Conservation (phyloP, 2,888 invertebrate genomes). For the Phalangium opilio region DNA sequence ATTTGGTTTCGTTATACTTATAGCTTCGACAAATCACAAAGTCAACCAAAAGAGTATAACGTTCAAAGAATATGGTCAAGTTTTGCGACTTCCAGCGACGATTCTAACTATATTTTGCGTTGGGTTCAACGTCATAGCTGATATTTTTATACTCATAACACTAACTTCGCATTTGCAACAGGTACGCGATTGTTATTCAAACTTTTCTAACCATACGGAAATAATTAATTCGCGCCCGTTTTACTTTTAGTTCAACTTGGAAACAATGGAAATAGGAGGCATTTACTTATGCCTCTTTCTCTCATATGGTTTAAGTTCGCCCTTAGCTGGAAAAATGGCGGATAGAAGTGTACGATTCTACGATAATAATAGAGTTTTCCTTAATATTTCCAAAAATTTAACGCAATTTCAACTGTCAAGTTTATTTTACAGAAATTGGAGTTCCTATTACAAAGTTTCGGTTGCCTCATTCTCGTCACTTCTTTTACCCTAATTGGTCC, state of each 20-base stretch:
- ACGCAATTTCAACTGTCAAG: not conserved
- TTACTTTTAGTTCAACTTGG: conserved; percentile 9
- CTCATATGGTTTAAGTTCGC: conserved; percentile 17
- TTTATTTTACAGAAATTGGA: conserved; percentile 12
- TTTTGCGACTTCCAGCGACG: conserved; percentile 11
- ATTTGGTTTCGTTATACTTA: too few relatives aligned
- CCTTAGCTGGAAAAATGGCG: conserved; percentile 12
- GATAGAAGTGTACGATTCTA: conserved; percentile 12
- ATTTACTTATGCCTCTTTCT: conserved; percentile 16
- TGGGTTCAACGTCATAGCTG: conserved; percentile 13
- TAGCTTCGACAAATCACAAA: too few relatives aligned
- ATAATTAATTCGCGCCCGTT: not conserved
- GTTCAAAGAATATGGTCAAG: too few relatives aligned
- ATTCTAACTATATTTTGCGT: conserved; percentile 12
- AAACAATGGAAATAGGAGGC: conserved; percentile 13
- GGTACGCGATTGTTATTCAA: conserved; percentile 5
- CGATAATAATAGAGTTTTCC: not conserved
- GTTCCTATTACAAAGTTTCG: conserved; percentile 13
- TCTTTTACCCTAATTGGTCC: conserved; percentile 14
- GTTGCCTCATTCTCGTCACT: conserved; percentile 11
- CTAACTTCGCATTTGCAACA: conserved; percentile 13
- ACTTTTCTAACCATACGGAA: too few relatives aligned
- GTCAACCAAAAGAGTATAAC: too few relatives aligned
- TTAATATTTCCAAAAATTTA: not conserved
- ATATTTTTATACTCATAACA: conserved; percentile 15